Percentiles rank a stretch among this genome's conserved stretches.
These are phyloP conservation scores for Phrynocephalus guinanensis DNA, from an alignment of 2,797 vertebrate species.

Conservation along the genomic window DNA sequence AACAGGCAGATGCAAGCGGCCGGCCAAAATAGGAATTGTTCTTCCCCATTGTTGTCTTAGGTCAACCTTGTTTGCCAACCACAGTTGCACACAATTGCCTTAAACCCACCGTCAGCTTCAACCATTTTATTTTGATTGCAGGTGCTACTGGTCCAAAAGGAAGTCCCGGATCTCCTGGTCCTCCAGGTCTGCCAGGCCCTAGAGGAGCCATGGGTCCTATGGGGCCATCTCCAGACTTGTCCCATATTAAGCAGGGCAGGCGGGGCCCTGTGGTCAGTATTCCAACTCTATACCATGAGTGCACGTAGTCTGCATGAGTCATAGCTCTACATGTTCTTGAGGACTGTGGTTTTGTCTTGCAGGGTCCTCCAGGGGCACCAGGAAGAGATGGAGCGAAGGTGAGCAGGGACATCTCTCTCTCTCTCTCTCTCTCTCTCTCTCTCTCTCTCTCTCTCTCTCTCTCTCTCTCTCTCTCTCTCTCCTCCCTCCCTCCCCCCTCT, in stretches of 20 bases:
- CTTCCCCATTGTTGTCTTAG: neutral
- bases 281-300: neutral
- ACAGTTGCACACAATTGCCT: neutral
- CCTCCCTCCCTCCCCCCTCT: neutral
- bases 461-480: too few species aligned
- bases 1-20: too few species aligned
- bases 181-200: conserved; percentile 88
- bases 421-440: too few species aligned
- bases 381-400: conserved; percentile 95
- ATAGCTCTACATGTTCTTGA: conserved; percentile 37
- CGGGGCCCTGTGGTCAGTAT: conserved; percentile 93
- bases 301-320: rapidly evolving
- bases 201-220: conserved; percentile 95
- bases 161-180: conserved; percentile 83
- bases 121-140: conserved; percentile 68
- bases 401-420: conserved; percentile 32
- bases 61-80: neutral
- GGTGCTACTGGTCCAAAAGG: conserved; percentile 90
- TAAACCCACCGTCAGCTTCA: conserved; percentile 29
- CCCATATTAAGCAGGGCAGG: conserved; percentile 92
- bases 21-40: neutral
- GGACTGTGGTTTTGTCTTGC: conserved; percentile 62
- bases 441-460: too few species aligned
- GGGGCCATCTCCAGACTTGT: conserved; percentile 92
- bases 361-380: conserved; percentile 91